Evolutionary conservation across 2,113 vertebrate genomes (phyloP), one percentile per base, ranked within the genome.

Genomic region (Sclerurus mexicanus): DNA sequence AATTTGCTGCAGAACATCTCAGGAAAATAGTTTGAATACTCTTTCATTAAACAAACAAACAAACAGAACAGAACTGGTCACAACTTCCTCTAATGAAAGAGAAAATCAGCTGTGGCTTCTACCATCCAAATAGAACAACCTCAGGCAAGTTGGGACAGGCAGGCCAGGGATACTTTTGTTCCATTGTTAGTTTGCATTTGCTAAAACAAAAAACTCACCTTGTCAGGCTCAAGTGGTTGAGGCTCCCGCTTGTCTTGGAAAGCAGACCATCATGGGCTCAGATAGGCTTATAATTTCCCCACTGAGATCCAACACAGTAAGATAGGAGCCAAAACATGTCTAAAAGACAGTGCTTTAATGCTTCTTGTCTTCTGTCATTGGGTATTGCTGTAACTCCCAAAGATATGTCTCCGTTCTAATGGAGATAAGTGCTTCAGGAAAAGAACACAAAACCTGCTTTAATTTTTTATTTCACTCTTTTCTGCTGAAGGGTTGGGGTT

Each of bases 391-490:
- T 75, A 80, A 68, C 64, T 93, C 80, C 56, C 73, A 33, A n/a
- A 88, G 59, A 92, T 53, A 46, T 1, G 20, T 92, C 80, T 96
- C 85, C 85, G 82, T 69, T 95, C 87, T 98, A 97, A 95, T 97
- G 97, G 94, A 97, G 74, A 52, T 84, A 96, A 98, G 89, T 72
- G 63, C 87, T 97, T 93, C 95, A 90, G 96, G 81, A 97, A 95
- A 73, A 25, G 18, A 82, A 83, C 73, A 56, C 67, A 85, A 93
- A 95, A 91, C 60, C 85, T 96, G 85, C 73, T 94, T 94, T 82
- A 92, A 89, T 68, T 28, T 95, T 91, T 95, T 85, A 95, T 95
- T 92, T 91, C 28, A 7, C 24, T 87, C 44, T 95, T 93, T 91
- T 93, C 91, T 97, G 93, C 92, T 93, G 85, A 96, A 95, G 72